Base-by-base conservation (phyloP, 2,797 vertebrate genomes). In the Thripadectes ignobilis region DNA sequence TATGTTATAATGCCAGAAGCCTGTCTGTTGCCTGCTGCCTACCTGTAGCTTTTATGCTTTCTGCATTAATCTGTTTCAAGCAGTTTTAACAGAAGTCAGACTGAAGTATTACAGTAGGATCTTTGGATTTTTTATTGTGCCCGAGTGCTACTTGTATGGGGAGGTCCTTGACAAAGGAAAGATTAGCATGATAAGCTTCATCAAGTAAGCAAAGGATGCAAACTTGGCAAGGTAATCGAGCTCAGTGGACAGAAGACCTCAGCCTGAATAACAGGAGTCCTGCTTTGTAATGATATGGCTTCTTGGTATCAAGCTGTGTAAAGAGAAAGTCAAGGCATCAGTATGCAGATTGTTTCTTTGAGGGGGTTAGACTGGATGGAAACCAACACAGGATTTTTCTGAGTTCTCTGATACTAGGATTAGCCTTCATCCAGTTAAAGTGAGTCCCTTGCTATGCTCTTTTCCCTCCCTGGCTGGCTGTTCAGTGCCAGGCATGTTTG, bases 351-450 rank as follows among this genome's bases (percentile, higher is more conserved):
- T 58, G 66, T 86, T 91, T 83, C 89, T 66, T 75, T 24, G 89
- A 77, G 59, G 89, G 61, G 36, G 75, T 89, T 96, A 72, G 76
- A 43, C 63, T 92, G 95, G 96, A 95, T 91, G 69, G 92, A 92
- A 26, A 92, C 91, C 93, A 95, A n/a, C 77, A 26, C 26, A 4
- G 91, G 92, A 62, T 68, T 93, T 97, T 89, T 86, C 79, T 12
- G 8, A 66, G 92, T 92, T 91, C 92, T 80, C 69, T 93, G 91
- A 96, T 97, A 85, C 88, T 68, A 34, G 94, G 96, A 96, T 97
- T 97, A 97, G 63, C 81, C 71, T 91, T 97, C 93, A 97, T 97
- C 96, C 94, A 80, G 91, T 96, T 96, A 97, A 96, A 97, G 41
- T 0, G 67, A 97, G 78, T 92, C 88, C 72, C 46, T 73, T 1